Evolutionary conservation across 1,140 invertebrate genomes (phyloP).

Genomic region (Drosophila kepulauana): DNA sequence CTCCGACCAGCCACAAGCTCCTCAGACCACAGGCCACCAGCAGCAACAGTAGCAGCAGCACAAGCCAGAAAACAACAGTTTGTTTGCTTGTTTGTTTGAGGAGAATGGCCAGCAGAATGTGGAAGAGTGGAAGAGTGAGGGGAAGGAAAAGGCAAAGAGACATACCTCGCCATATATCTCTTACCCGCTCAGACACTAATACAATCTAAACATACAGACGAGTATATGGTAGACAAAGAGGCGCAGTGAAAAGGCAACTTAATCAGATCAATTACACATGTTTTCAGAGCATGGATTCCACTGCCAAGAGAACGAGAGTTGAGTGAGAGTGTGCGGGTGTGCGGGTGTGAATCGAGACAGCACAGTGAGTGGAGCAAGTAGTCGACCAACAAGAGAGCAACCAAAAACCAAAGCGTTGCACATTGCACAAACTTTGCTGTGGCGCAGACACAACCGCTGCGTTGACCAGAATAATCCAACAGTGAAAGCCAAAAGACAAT

Average conservation of each 20-base stretch:
- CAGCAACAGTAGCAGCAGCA: neutral
- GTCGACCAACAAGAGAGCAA: too few relatives aligned
- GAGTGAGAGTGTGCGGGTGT: too few relatives aligned
- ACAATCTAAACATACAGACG: constrained; percentile 22
- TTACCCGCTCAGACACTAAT: constrained; percentile 30
- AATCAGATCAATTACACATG: constrained; percentile 83
- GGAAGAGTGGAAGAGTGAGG: too few relatives aligned
- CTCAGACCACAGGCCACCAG: neutral
- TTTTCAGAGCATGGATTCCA: constrained; percentile 79
- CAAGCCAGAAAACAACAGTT: constrained; percentile 6
- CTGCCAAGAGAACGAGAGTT: neutral
- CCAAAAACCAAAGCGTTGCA: too few relatives aligned
- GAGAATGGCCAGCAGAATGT: constrained; percentile 21
- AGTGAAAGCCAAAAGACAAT: too few relatives aligned
- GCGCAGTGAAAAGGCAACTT: constrained; percentile 73
- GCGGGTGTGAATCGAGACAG: neutral
- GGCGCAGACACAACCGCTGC: too few relatives aligned
- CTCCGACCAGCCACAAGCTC: too few relatives aligned
- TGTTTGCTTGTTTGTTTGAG: constrained; percentile 60
- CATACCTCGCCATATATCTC: constrained; percentile 61
- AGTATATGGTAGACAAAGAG: constrained; percentile 23
- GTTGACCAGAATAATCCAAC: too few relatives aligned
- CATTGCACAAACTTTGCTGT: too few relatives aligned
- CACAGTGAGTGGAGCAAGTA: too few relatives aligned
- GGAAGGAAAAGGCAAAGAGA: neutral